Percentiles rank a stretch among this genome's conserved stretches.
Evolutionary conservation across 1,140 invertebrate species (phyloP).

Genomic region (Schlechtendalia chinensis): DNA sequence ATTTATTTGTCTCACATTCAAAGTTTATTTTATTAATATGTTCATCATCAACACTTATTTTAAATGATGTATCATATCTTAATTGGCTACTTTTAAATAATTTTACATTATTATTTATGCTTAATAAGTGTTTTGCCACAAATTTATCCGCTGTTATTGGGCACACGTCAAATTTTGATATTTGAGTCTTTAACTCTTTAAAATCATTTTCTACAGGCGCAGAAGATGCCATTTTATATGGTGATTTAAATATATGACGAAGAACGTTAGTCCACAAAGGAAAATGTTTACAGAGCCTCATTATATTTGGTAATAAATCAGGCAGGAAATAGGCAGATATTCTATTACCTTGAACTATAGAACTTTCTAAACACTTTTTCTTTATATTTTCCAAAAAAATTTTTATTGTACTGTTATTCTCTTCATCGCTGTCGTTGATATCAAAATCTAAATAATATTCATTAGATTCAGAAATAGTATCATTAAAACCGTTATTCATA

Average conservation of each 20-base stretch:
- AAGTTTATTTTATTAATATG: too few species aligned
- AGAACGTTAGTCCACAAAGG: not conserved
- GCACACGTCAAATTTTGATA: not conserved
- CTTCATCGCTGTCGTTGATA: too few species aligned
- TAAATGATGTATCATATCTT: not conserved
- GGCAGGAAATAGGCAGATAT: not conserved
- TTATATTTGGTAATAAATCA: not conserved
- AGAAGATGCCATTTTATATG: not conserved
- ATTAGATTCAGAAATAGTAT: too few species aligned
- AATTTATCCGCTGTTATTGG: not conserved
- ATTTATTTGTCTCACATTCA: too few species aligned
- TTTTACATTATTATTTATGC: not conserved
- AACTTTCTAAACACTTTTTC: not conserved
- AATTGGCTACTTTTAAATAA: not conserved
- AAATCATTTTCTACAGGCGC: not conserved
- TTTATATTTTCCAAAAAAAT: conserved; percentile 19
- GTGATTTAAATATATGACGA: not conserved
- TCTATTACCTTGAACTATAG: not conserved
- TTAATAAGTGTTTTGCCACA: not conserved
- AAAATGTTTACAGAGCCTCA: not conserved
- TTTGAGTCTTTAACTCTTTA: conserved; percentile 1
- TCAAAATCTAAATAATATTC: too few species aligned
- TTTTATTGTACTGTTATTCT: not conserved
- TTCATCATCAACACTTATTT: too few species aligned
- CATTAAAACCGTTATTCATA: too few species aligned